Base-by-base conservation (phyloP, 2,888 invertebrate species). In the Conistra vaccinii region DNA sequence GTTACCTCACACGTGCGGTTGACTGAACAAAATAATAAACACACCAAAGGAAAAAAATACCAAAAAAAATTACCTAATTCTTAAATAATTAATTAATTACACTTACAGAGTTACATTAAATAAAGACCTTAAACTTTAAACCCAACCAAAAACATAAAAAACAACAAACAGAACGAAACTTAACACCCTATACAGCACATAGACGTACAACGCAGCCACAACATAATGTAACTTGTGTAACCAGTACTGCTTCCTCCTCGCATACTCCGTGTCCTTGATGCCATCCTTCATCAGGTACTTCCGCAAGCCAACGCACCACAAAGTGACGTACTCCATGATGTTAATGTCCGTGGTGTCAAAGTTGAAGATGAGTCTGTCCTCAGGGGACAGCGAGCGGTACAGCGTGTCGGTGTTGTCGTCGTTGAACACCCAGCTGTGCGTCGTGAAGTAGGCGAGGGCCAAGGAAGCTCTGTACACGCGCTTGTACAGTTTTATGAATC, bases 211-310 rank as follows among this genome's bases (percentile, higher is more conserved):
- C 0, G 48, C 26, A 0, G 78, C 35, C 0, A 79, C 62, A 0
- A 84, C 1, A 12, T 73, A 74, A 17, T 88, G 82, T 0, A 81
- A 10, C 26, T 80, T 82, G 1, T 79, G 81, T 0, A 88, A 57
- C 80, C 85, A 87, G 26, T 45, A 81, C 57, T 88, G 83, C 39
- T 88, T 87, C 51, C 62, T 84, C 4, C 75, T 67, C 0, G 83
- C 87, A 0, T 74, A 79, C 26, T 85, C 76, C 6, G 87, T 88
- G 9, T 80, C 67, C 10, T 72, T 74, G 9, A 89, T 78, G 0
- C 85, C 85, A 2, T 89, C 89, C 53, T 89, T 89, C 20, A 88
- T 77, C 0, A 89, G 77, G 9, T 88, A 88, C 26, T 83, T 85
- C 9, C 89, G 57, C 0, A 88, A 23, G 0, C 89, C 89, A 0